Percentiles rank a stretch among this genome's conserved stretches.
Conservation (phyloP, 92 coral and sea anemone species). For the Zoanthus sansibaricus region DNA sequence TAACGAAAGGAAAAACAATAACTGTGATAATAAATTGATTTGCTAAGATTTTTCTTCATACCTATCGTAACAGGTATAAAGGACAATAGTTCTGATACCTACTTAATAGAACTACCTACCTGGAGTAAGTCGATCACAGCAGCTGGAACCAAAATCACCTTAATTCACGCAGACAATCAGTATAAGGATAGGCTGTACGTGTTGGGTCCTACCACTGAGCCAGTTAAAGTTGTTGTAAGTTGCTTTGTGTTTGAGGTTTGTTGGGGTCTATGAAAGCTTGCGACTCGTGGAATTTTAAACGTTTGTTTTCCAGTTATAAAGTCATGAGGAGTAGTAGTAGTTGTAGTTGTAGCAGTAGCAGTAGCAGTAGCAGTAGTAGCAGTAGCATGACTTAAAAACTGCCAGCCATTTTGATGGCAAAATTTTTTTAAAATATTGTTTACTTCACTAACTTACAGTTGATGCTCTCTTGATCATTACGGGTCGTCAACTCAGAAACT, state of each 20-base stretch:
- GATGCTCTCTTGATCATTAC: not conserved
- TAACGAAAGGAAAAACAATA: no score
- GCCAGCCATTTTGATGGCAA: slow-evolving; percentile 8
- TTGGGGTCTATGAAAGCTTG: no score
- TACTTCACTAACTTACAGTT: not conserved
- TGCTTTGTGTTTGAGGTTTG: not conserved
- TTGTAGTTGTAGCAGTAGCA: no score
- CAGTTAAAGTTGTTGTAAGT: slow-evolving; percentile 79
- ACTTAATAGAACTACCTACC: slow-evolving; percentile 61
- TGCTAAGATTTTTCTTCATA: not conserved
- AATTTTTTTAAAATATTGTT: not conserved
- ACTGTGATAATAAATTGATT: no score
- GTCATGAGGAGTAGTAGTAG: no score
- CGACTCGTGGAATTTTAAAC: no score
- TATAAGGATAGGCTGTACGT: slow-evolving; percentile 72
- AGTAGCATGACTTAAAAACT: not conserved
- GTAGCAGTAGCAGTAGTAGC: no score
- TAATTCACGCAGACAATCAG: slow-evolving; percentile 59
- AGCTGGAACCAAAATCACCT: slow-evolving; percentile 80
- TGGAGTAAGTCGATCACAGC: slow-evolving; percentile 68
- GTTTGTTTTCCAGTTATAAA: no score
- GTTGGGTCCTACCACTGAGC: slow-evolving; percentile 84
- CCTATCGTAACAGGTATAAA: slow-evolving; percentile 10
- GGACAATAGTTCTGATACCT: not conserved
- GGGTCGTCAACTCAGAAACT: slow-evolving; percentile 6